Conservation (phyloP, 2,113 vertebrate species). For the Sula dactylatra region DNA sequence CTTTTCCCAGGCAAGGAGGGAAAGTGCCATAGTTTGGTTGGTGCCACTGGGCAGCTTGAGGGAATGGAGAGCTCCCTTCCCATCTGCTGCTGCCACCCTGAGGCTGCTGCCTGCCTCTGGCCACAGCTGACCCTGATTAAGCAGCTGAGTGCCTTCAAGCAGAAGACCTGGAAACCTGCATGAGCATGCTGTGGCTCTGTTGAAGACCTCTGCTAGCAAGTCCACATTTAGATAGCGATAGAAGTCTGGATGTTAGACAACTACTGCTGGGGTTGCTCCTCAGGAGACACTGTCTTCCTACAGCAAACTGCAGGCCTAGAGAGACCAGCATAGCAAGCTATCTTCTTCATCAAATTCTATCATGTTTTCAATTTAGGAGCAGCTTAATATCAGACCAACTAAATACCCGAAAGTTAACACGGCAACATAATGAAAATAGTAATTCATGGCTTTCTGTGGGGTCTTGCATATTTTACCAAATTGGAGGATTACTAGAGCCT, state of each 20-base stretch:
- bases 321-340: background rate
- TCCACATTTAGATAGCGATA: background rate
- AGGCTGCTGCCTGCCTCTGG: background rate
- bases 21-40: background rate
- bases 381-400: background rate
- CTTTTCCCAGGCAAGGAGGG: background rate
- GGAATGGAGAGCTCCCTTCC: background rate
- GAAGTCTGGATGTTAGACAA: background rate
- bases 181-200: rapidly evolving
- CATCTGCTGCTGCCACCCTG: background rate
- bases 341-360: background rate
- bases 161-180: background rate
- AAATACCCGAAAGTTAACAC: background rate
- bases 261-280: background rate
- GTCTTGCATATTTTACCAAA: background rate
- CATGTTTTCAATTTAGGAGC: background rate
- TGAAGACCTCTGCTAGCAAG: background rate
- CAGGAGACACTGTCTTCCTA: background rate
- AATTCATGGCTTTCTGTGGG: background rate
- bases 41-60: background rate
- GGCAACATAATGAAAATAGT: background rate
- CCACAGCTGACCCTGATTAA: background rate
- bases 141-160: background rate
- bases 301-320: background rate
- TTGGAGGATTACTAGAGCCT: background rate